Evolutionary conservation across 1,140 invertebrate genomes (phyloP), one percentile per base, ranked within the genome.

Genomic region (Drosophila melanica): DNA sequence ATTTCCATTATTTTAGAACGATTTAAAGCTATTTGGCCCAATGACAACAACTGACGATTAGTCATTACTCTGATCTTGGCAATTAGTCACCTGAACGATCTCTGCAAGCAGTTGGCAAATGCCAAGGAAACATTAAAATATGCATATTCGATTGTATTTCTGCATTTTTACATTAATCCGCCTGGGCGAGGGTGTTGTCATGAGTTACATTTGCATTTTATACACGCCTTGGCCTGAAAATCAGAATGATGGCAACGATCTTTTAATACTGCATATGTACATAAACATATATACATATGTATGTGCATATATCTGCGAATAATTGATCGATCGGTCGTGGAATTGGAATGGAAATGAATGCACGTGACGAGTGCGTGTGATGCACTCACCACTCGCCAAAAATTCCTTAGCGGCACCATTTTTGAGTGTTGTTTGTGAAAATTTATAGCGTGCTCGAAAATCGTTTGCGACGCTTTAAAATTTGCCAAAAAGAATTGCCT

Each of bases 141-240:
- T 74, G 54, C 77, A 80, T 85, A 59, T 79, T 79, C 66, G 53
- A 70, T 47, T 70, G 59, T 75, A 41, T 70, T 63, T 63, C 18
- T 70, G 65, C 58, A 67, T 57, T 73, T 63, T 50, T 50, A 62
- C 39, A 67, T 68, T 77, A 74, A 77, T 59, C 64, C 64, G 69
- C 41, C 41, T 59, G 50, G 33, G 79, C 44, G 82, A 65, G 82
- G 82, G 82, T 87, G 81, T 86, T 81, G 82, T 66, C 75, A 67
- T 81, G 78, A 78, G 73, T 79, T 72, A 69, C 74, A 75, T 75
- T 75, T 75, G 72, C 72, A 75, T 75, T 75, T 75, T 68, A 78
- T 68, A 89, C 82, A 87, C 82, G 82, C 82, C 82, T 87, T 87
- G 82, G 82, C 82, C 82, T 87, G 84, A 58, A 89, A 89, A 87